Percentiles rank a stretch among this genome's conserved stretches.
These are phyloP conservation scores for Peromyscus aztecus DNA, from an alignment of 2,797 vertebrate genomes.

Conservation along the genomic window DNA sequence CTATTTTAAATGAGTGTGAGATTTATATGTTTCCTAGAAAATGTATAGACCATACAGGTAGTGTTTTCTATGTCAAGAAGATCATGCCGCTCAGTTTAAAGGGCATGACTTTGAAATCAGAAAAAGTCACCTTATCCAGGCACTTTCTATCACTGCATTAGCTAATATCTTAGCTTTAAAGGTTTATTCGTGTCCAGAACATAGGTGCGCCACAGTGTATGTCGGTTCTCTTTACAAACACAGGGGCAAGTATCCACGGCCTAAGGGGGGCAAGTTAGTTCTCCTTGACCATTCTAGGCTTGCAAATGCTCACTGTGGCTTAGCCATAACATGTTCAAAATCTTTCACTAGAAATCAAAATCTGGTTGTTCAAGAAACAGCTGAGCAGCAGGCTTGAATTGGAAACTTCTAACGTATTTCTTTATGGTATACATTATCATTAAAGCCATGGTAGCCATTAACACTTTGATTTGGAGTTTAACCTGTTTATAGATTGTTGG, in stretches of 20 bases:
- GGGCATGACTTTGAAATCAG: not conserved
- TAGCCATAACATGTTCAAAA: slow-evolving; percentile 27
- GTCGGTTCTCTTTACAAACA: not conserved
- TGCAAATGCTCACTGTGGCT: not conserved
- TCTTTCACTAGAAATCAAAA: slow-evolving; percentile 31
- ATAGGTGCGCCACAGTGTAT: slow-evolving; percentile 6
- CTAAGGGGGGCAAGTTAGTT: slow-evolving; percentile 22
- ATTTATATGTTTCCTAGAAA: slow-evolving; percentile 37
- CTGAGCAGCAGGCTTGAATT: slow-evolving; percentile 36
- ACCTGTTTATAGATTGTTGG: slow-evolving; percentile 6
- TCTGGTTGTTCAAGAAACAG: slow-evolving; percentile 22
- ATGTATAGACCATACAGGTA: not conserved
- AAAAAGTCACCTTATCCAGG: slow-evolving; percentile 50
- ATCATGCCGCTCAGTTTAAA: not conserved
- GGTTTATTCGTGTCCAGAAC: not conserved
- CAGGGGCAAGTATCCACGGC: not conserved
- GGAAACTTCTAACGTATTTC: slow-evolving; percentile 16
- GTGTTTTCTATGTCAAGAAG: not conserved
- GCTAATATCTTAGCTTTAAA: not conserved
- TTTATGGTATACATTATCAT: not conserved
- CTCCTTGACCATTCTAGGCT: slow-evolving; percentile 21
- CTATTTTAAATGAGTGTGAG: slow-evolving; percentile 32
- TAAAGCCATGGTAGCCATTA: not conserved
- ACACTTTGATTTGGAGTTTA: not conserved
- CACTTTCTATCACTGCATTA: not conserved